Evolutionary conservation across 1,140 invertebrate species (phyloP), one percentile per base, ranked within the genome.

Genomic region (Formica selysi): DNA sequence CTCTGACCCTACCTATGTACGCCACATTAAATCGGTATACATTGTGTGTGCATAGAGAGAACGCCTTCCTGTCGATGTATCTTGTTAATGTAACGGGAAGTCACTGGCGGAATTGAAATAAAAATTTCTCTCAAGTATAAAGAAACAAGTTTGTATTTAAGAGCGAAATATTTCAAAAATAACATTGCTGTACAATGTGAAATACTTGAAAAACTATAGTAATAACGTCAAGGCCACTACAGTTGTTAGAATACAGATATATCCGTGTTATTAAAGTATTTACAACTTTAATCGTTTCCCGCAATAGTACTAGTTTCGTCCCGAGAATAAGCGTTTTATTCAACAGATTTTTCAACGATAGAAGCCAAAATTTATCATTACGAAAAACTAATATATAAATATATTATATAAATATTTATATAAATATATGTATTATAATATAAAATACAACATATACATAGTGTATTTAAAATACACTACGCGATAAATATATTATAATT

Each of bases 21-120:
- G 54, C 54, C 54, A 62, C 54, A 61, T 83, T 83, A 74, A 83
- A 83, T 74, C 68, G 54, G 26, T 83, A 73, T 26, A 81, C 11
- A 59, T 59, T 36, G 54, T n/a, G 32, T 36, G 22, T 73, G n/a
- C 68, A 26, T 74, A 36, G 8, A 32, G 32, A 32, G 32, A 68
- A 71, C 5, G n/a, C 26, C 38, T 48, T 71, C 26, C 67, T 38
- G 76, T 22, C 54, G 38, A 73, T 54, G 19, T 26, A 44, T 73
- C 54, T 19, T 44, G 79, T 41, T 51, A 44, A 81, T 57, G 38
- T 10, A 26, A 71, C 67, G 57, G 38, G 51, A 61, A 41, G 36
- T 32, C 7, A 36, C 26, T 22, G 41, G n/a, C 10, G 10, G 29
- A 41, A 54, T 32, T 13, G 13, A 73, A 54, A 81, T 71, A 59